Evolutionary conservation across 1,140 invertebrate species (phyloP), one percentile per base, ranked within the genome.

Genomic region (Caenorhabditis tropicalis): DNA sequence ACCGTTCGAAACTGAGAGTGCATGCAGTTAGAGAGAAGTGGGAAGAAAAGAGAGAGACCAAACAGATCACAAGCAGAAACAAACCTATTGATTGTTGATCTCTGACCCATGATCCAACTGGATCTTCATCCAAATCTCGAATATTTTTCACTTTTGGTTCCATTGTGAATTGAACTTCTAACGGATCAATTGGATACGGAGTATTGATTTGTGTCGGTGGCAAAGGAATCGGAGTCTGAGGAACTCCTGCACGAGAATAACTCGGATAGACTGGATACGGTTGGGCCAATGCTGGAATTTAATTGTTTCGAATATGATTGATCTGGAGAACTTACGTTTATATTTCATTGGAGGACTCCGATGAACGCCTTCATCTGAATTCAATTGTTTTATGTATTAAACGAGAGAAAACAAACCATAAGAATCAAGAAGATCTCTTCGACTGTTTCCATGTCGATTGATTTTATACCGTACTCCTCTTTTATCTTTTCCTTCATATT

Each of bases 401-500:
- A n/a, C n/a, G n/a, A n/a, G n/a, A n/a, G n/a, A n/a, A 43, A 82
- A 29, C 6, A 31, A 16, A 56, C 31, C 83, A 56, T 70, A 74
- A 16, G 46, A 49, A 21, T 84, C 70, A 3, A 84, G 36, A 21
- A 84, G 74, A 84, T 84, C 83, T 48, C 83, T 79, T 49, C 83
- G n/a, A 48, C 83, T 84, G 29, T 65, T 58, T 58, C 83, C 43
- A 9, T 21, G 24, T 21, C 60, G 24, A 49, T 51, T 74, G 24
- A 65, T 79, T 21, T 65, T 83, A 33, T 49, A 60, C n/a, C 83
- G 43, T 36, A 82, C 81, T 12, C 48, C 84, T 39, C 39, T 49
- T 27, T 53, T 16, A 70, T 83, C 65, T 70, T 85, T 88, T 27
- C 89, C 84, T 33, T 88, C 89, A 36, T 89, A 90, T 65, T 89